phyloP scores from a whole-genome alignment of 2,888 invertebrate genomes.

The Elmis aenea region DNA sequence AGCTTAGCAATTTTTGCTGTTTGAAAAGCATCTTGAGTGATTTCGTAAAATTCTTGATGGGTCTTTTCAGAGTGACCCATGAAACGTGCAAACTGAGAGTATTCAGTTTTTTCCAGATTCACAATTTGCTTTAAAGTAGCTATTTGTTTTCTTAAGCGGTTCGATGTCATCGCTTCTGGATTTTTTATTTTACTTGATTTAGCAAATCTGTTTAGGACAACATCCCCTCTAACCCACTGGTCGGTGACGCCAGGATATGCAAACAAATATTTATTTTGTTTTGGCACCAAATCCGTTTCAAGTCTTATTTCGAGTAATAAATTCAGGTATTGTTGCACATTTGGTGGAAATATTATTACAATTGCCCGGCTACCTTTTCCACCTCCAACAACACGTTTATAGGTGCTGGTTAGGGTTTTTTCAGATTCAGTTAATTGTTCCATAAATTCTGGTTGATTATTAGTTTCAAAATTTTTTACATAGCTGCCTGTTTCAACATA shows the following conservation, averaged over 20 bases:
- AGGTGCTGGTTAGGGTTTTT: slow-evolving; percentile 5
- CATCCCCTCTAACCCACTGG: slow-evolving; percentile 12
- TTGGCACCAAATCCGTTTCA: slow-evolving; percentile 9
- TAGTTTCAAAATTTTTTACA: slow-evolving; percentile 5
- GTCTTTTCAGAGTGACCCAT: slow-evolving; percentile 6
- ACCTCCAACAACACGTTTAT: slow-evolving; percentile 14
- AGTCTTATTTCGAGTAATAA: slow-evolving; percentile 13
- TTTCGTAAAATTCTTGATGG: slow-evolving; percentile 10
- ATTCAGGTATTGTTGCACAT: slow-evolving; percentile 11
- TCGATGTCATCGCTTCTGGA: slow-evolving; percentile 11
- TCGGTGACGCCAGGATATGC: slow-evolving; percentile 9
- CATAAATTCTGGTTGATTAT: slow-evolving; percentile 12
- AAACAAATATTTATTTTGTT: slow-evolving; percentile 15
- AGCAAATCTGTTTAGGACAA: slow-evolving; percentile 9
- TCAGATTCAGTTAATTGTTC: slow-evolving; percentile 11
- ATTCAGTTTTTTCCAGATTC: slow-evolving; percentile 6
- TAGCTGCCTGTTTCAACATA: slow-evolving; percentile 8
- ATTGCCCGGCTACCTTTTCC: slow-evolving; percentile 16
- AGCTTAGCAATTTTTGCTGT: slow-evolving; percentile 10
- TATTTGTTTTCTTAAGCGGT: slow-evolving; percentile 12
- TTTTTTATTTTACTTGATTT: slow-evolving; percentile 6
- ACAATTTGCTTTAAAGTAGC: slow-evolving; percentile 11
- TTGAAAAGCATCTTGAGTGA: slow-evolving; percentile 12
- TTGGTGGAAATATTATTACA: slow-evolving; percentile 12
- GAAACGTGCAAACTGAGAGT: slow-evolving; percentile 6